phyloP scores from a whole-genome alignment of 2,888 invertebrate genomes.

The Melinaea menophilus region DNA sequence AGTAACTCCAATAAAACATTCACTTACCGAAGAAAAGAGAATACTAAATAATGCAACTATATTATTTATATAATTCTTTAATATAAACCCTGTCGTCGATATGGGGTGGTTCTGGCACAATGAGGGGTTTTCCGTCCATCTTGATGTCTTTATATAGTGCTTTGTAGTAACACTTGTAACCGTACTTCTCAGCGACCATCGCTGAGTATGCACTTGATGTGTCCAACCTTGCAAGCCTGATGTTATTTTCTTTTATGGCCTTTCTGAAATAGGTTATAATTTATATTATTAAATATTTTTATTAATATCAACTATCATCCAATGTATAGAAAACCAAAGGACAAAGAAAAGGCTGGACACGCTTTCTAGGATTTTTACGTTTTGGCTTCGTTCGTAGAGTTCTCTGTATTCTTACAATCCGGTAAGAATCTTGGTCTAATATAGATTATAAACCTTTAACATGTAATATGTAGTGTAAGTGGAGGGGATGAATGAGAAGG shows the following conservation, averaged over 20 bases:
- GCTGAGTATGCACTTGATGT: conserved; percentile 88
- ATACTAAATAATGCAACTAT: not conserved
- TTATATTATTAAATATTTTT: not conserved
- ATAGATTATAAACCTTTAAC: no score
- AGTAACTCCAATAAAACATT: no score
- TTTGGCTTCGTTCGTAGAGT: no score
- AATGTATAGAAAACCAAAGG: no score
- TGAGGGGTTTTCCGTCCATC: conserved; percentile 77
- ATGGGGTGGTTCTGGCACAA: conserved; percentile 83
- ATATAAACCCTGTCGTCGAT: conserved; percentile 77
- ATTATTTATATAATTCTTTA: conserved; percentile 51
- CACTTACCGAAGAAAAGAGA: no score
- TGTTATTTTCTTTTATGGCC: conserved; percentile 69
- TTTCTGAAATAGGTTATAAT: conserved; percentile 70
- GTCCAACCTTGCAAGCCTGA: conserved; percentile 81
- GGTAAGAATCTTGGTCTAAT: no score
- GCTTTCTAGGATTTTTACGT: no score
- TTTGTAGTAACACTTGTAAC: conserved; percentile 82
- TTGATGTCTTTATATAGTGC: conserved; percentile 81
- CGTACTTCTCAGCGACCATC: conserved; percentile 82
- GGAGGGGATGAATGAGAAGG: no score
- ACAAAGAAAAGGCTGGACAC: no score
- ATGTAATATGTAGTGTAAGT: no score
- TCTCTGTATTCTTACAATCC: no score
- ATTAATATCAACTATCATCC: no score